Evolutionary conservation across 2,888 invertebrate genomes (phyloP), one percentile per base, ranked within the genome.

Genomic region (Hyles lineata): DNA sequence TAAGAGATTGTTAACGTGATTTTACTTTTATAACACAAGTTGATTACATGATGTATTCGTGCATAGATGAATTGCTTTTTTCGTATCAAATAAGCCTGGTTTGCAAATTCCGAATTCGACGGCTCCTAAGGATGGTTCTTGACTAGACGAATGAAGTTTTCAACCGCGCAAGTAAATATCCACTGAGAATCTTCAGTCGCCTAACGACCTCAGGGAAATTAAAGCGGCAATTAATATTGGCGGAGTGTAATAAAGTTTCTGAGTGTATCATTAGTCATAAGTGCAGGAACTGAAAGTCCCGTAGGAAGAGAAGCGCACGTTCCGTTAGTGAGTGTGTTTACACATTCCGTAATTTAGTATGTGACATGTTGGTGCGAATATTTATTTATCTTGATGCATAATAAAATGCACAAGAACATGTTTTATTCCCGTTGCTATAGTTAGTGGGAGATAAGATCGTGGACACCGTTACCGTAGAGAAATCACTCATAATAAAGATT

Each of bases 401-500:
- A 67, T 67, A 67, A 67, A 67, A 67, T 67, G 67, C 23, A 67
- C 70, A 61, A 73, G 70, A 73, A 72, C 73, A 75, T 74, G 71
- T 71, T 76, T 76, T 71, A 74, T 70, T 73, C 73, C 70, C 73
- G 79, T 74, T 78, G 77, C 78, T 77, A 77, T 71, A 78, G 73
- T 77, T 76, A 76, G 62, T 70, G 70, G 70, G 43, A 80, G 84
- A 83, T 86, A 83, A 73, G 75, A 83, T 84, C 83, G 75, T 58
- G 71, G 55, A 55, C 19, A 74, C 75, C 73, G 79, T 76, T 78
- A 80, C 74, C 76, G 76, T 73, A 75, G 83, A 82, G 84, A 86
- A 86, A 84, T 83, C 82, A 82, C 79, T 83, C 80, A 77, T 81
- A 80, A 83, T 80, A 76, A 81, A 81, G 75, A 78, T 85, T 85